Percentiles rank a stretch among this genome's conserved stretches.
These are phyloP conservation scores for Caerostris darwini DNA, from an alignment of 1,140 invertebrate genomes.

Conservation along the genomic window DNA sequence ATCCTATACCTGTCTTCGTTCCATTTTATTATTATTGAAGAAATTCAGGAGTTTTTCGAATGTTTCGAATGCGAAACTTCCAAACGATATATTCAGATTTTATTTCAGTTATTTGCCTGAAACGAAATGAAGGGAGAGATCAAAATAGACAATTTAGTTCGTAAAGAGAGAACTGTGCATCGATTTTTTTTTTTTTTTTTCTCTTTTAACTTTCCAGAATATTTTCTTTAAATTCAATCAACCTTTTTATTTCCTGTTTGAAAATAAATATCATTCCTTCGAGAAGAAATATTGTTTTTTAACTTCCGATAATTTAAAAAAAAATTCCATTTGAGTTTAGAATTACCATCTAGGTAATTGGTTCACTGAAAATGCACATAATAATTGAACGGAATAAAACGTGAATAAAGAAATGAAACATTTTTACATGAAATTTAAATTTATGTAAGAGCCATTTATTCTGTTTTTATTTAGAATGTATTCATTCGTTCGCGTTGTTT, in stretches of 20 bases:
- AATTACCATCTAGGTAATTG: neutral
- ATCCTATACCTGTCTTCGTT: neutral
- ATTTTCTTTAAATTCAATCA: conserved; percentile 22
- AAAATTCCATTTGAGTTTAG: neutral
- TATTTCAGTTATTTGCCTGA: neutral
- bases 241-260: conserved; percentile 3
- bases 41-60: neutral
- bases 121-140: conserved; percentile 4
- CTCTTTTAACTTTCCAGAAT: neutral
- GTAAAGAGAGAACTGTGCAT: neutral
- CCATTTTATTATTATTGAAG: neutral
- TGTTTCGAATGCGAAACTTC: neutral
- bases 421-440: too few relatives aligned
- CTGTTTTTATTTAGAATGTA: too few relatives aligned
- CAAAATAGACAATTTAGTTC: conserved; percentile 12
- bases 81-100: conserved; percentile 9
- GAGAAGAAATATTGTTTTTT: neutral
- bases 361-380: too few relatives aligned
- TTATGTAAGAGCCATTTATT: too few relatives aligned
- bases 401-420: too few relatives aligned
- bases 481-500: too few relatives aligned
- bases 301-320: neutral
- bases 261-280: neutral
- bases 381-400: too few relatives aligned
- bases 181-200: neutral